Conservation (phyloP, 2,113 vertebrate species). For the Protomyctophum bolini region DNA sequence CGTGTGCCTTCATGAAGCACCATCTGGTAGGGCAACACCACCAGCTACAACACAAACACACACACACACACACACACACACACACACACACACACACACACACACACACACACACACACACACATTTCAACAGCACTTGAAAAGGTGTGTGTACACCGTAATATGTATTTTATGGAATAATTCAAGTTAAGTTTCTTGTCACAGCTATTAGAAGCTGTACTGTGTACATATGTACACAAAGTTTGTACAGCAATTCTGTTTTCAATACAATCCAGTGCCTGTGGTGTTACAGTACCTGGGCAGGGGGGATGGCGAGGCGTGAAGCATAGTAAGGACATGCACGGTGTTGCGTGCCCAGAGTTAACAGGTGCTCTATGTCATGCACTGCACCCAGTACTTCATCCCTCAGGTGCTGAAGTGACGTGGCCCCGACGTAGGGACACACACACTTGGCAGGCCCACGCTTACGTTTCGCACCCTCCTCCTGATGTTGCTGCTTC, state of each 20-base stretch:
- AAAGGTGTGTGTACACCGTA: too few species aligned
- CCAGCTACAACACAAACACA: constrained; percentile 79
- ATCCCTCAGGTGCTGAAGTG: constrained; percentile 87
- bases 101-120: neutral
- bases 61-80: neutral
- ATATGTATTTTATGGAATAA: too few species aligned
- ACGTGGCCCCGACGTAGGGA: constrained; percentile 82
- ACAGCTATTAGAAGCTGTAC: too few species aligned
- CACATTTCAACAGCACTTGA: neutral
- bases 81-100: too few species aligned
- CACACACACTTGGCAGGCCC: constrained; percentile 72
- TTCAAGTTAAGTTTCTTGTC: too few species aligned
- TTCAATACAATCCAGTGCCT: neutral
- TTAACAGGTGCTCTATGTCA: constrained; percentile 90
- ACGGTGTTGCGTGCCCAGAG: constrained; percentile 81
- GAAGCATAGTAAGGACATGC: constrained; percentile 93
- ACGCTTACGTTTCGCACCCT: constrained; percentile 78
- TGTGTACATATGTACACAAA: too few species aligned
- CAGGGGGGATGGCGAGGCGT: constrained; percentile 87
- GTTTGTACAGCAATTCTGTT: neutral
- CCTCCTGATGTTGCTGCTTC: constrained; percentile 56
- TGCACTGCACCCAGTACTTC: constrained; percentile 84
- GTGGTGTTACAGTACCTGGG: constrained; percentile 72
- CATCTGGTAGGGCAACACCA: constrained; percentile 96
- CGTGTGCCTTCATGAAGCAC: constrained; percentile 91